These are phyloP conservation scores for Cenopis cana DNA, from an alignment of 2,888 invertebrate genomes.

Conservation along the genomic window DNA sequence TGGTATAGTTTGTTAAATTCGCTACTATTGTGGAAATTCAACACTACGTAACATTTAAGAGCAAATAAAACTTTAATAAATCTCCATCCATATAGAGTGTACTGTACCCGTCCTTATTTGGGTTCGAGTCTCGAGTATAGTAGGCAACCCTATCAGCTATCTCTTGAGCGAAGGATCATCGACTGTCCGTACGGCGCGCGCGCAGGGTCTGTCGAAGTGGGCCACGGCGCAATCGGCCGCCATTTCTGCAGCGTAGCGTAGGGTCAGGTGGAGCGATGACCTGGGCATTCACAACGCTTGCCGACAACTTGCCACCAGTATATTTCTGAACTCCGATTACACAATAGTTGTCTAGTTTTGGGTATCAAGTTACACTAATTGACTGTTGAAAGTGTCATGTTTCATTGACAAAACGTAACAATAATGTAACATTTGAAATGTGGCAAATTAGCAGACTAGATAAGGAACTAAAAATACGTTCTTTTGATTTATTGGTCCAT, in stretches of 20 bases:
- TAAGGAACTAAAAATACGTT: neutral
- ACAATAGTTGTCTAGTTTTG: neutral
- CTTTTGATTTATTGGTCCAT: neutral
- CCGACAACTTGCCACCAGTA: neutral
- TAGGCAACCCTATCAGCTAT: constrained; percentile 45
- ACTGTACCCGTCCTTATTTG: too few relatives aligned
- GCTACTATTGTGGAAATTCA: too few relatives aligned
- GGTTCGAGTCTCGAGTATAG: too few relatives aligned
- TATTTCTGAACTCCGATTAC: neutral
- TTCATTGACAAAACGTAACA: neutral
- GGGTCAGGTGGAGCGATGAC: constrained; percentile 36
- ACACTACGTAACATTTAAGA: too few relatives aligned
- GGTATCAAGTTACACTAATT: neutral
- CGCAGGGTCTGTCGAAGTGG: constrained; percentile 32
- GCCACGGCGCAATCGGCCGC: constrained; percentile 27
- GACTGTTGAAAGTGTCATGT: neutral
- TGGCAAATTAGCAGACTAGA: neutral
- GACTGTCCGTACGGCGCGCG: constrained; percentile 50
- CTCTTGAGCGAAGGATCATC: constrained; percentile 53
- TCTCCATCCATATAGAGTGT: too few relatives aligned
- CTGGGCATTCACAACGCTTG: neutral
- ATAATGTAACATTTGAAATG: neutral
- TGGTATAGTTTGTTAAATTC: too few relatives aligned
- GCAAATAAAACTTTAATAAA: too few relatives aligned
- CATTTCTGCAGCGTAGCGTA: constrained; percentile 18